Evolutionary conservation across 1,140 invertebrate species (phyloP).

Genomic region (Pseudomyrmex sp.): DNA sequence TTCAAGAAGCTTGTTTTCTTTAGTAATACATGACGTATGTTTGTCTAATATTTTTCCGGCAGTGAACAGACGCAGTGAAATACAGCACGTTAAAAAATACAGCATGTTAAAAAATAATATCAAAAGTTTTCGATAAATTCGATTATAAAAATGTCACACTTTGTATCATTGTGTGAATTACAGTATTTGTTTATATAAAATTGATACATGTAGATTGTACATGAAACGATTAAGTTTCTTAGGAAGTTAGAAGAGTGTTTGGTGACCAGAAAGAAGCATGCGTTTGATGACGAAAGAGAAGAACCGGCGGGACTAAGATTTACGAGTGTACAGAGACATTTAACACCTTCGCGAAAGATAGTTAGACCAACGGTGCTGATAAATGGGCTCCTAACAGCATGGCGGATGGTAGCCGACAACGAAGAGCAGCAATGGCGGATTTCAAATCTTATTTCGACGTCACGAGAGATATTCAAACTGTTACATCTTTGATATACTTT

Average conservation of each 20-base stretch:
- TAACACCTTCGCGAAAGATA: slow-evolving; percentile 78
- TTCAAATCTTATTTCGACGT: slow-evolving; percentile 37
- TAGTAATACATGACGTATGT: not conserved
- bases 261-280: slow-evolving; percentile 56
- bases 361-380: slow-evolving; percentile 78
- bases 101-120: slow-evolving; percentile 1
- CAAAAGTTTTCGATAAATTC: not conserved
- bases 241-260: slow-evolving; percentile 60
- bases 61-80: not conserved
- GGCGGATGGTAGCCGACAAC: slow-evolving; percentile 70
- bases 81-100: not conserved
- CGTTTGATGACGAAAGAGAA: slow-evolving; percentile 65
- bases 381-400: slow-evolving; percentile 80
- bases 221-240: slow-evolving; percentile 44
- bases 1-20: slow-evolving; percentile 25
- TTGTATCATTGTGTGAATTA: not conserved
- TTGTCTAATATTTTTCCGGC: slow-evolving; percentile 22
- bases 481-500: not conserved
- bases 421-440: slow-evolving; percentile 70
- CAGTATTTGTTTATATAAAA: not conserved
- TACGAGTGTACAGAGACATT: slow-evolving; percentile 80
- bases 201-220: not conserved
- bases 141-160: not conserved
- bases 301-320: slow-evolving; percentile 77
- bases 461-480: not conserved